Evolutionary conservation across 2,113 vertebrate species (phyloP), one percentile per base, ranked within the genome.

Genomic region (Penelope pileata): DNA sequence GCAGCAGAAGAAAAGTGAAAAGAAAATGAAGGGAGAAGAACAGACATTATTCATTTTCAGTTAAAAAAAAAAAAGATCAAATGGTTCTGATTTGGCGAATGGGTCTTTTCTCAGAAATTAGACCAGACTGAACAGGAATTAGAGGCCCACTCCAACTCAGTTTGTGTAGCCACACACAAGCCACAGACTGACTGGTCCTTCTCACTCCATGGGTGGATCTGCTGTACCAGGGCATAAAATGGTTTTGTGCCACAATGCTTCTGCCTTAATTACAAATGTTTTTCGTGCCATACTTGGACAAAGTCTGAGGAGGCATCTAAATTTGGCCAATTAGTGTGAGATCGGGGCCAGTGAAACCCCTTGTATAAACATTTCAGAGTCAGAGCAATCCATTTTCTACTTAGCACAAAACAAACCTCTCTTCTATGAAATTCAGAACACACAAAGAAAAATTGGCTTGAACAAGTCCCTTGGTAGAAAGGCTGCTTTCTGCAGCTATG

Each of bases 361-460:
- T 83, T 67, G 48, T 1, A 74, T 38, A 90, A 90, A 77, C 38
- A 38, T 66, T 67, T 77, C 32, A 59, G 85, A 89, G 29, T 19
- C 74, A 32, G 3, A 30, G 27, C 29, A 85, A 87, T 72, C 83
- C 19, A 24, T 64, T 94, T 91, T 56, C 60, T 75, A 15, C 66
- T 83, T 73, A 62, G 36, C 58, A 91, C 63, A 90, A 92, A 45
- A 79, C 30, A 94, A 93, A 91, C 30, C 30, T 64, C 78, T 51
- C 26, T 88, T 80, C 51, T 1, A 1, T 74, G 73, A 62, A 82
- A 69, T 66, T 83, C 47, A 73, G 47, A 66, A 58, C 22, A 16
- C 48, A 51, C 29, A 75, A 68, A 82, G 6, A 53, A 72, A 80
- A 89, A 83, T 8, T 79, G 74, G 66, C 81, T 27, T 19, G 48